These are phyloP conservation scores for Aphelenchoides besseyi DNA, from an alignment of 1,140 invertebrate species.

Conservation along the genomic window DNA sequence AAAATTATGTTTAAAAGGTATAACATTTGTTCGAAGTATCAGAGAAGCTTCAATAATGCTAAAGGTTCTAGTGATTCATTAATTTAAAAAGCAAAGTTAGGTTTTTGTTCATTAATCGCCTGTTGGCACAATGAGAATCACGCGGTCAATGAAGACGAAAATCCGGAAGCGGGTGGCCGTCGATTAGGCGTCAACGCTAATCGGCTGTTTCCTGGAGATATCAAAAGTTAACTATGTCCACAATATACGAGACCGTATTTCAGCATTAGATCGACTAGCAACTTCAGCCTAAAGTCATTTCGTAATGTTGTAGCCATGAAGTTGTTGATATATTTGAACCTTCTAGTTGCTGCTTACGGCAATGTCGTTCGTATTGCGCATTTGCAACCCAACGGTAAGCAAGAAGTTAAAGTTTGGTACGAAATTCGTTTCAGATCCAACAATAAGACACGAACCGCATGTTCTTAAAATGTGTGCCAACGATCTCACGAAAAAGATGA, in stretches of 20 bases:
- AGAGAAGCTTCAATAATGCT: too few relatives aligned
- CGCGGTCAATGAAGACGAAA: not conserved
- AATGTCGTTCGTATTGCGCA: constrained; percentile 49
- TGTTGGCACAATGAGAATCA: not conserved
- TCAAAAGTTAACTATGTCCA: not conserved
- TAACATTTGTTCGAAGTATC: too few relatives aligned
- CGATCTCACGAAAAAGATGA: constrained; percentile 51
- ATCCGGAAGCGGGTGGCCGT: not conserved
- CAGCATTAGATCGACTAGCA: too few relatives aligned
- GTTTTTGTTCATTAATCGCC: not conserved
- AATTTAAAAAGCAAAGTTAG: not conserved
- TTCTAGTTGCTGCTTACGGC: not conserved
- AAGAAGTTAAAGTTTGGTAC: constrained; percentile 1
- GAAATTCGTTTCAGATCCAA: constrained; percentile 39
- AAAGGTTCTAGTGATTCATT: not conserved
- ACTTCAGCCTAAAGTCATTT: too few relatives aligned
- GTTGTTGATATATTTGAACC: not conserved
- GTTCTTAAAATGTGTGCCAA: constrained; percentile 55
- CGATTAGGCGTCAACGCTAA: not conserved
- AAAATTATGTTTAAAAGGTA: too few relatives aligned
- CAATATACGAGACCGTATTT: not conserved
- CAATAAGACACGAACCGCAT: constrained; percentile 58
- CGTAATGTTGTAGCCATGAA: not conserved
- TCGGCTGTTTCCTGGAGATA: not conserved
- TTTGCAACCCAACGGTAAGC: constrained; percentile 46